Evolutionary conservation across 1,140 invertebrate genomes (phyloP), one percentile per base, ranked within the genome.

Genomic region (Galendromus occidentalis): DNA sequence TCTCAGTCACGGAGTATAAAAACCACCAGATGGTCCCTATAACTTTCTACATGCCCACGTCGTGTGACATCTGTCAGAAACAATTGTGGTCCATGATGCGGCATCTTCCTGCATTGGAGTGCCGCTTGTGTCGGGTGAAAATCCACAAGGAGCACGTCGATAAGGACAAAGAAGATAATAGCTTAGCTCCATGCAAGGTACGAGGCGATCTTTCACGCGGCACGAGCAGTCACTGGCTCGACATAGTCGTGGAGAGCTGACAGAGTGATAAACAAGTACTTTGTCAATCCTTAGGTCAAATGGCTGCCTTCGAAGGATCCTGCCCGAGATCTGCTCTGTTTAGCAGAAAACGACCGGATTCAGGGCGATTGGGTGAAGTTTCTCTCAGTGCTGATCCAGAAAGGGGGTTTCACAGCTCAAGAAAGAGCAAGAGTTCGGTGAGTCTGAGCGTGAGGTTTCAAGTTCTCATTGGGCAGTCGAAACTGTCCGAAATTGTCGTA

Each of bases 11-110:
- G 30, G 80, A 83, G 68, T 83, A 94, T 73, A 96, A 97, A 79
- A 91, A 92, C 1, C 94, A 98, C 77, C 92, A 97, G 76, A 91
- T 98, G 72, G 81, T 96, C 66, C 86, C 88, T 70, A 91, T 98
- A 70, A 91, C 87, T 68, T 98, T 89, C 78, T 91, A 97, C 77
- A 97, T 96, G 84, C 93, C 93, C 41, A 95, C 94, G 1, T 87
- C 87, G 67, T 98, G 94, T 79, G 94, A 98, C 79, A 86, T 91
- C 64, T 98, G 94, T 82, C 85, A 90, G 39, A 93, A 91, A 75
- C 91, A 91, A 70, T 80, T 97, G 64, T 97, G 91, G 89, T 86
- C 95, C 75, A 88, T 97, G 83, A 87, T 98, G 75, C 84, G 91
- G 74, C 93, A 94, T 66, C 93, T 93, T 55, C 87, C 90, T 68